Evolutionary conservation across 2,797 vertebrate species (phyloP).

Genomic region (Sebastes itinus): DNA sequence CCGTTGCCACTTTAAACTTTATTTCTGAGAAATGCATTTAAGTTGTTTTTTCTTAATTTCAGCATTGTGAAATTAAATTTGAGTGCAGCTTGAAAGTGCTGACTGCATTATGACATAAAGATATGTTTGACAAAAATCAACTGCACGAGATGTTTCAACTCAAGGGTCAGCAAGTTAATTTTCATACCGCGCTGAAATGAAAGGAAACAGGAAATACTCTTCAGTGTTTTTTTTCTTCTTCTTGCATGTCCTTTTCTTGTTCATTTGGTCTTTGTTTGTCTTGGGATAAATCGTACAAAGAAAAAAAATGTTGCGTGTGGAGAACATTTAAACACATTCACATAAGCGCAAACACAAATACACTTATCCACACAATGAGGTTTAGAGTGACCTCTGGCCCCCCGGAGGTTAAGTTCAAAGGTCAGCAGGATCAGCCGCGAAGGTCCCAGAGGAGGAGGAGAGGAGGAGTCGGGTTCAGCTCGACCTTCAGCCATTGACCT

Average conservation of each 20-base stretch:
- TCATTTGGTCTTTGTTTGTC: not conserved
- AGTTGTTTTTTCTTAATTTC: not conserved
- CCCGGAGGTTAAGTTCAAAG: conserved; percentile 27
- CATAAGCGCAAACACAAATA: conserved; percentile 12
- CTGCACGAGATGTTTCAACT: no score
- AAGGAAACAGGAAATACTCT: not conserved
- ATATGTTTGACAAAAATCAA: not conserved
- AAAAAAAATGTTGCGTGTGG: not conserved
- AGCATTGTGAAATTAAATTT: not conserved
- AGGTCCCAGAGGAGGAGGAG: conserved; percentile 33
- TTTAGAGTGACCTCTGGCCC: not conserved
- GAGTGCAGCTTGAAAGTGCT: not conserved
- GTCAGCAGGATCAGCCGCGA: conserved; percentile 14
- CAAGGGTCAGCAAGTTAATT: not conserved
- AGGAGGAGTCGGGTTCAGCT: conserved; percentile 29
- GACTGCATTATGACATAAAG: not conserved
- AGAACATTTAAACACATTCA: not conserved
- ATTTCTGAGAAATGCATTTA: not conserved
- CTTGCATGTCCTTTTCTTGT: not conserved
- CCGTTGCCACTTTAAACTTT: no score
- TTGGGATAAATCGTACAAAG: not conserved
- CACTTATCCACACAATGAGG: conserved; percentile 2
- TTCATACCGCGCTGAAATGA: not conserved
- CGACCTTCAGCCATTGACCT: conserved; percentile 42
- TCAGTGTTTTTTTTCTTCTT: not conserved